Base-by-base conservation (phyloP, 2,888 invertebrate species). In the Drosophila maculinotata region DNA sequence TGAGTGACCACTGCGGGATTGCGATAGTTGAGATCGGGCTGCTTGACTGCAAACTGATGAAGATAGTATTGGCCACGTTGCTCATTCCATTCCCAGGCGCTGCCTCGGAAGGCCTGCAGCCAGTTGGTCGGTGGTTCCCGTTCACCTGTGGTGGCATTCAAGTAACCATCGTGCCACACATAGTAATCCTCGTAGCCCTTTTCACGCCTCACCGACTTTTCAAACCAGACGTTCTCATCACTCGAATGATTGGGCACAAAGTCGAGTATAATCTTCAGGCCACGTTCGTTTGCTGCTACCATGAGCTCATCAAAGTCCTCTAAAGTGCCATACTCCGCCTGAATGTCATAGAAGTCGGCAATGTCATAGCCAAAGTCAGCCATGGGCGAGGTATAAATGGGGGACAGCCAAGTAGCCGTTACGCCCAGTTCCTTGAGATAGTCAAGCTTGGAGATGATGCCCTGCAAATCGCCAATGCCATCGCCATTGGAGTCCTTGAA, bases 191-290 rank as follows among this genome's bases (percentile, higher is more conserved):
- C 94, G 84, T 94, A 97, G 0, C 93, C 93, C 3, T 93, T 92
- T 51, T 93, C 93, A 8, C 93, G 92, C 36, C 92, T 92, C 9
- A 94, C 91, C 4, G 97, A 97, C 82, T 94, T 93, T 60, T 93
- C 89, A 89, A 98, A 98, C 98, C 98, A 98, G 20, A 94, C 93
- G 88, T 97, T 96, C 87, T 96, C 93, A 83, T 96, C 94, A 69
- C 96, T 96, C 3, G 95, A 94, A 87, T 96, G 96, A 90, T 95
- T 95, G 2, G 95, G 95, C 10, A 95, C 95, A 67, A 95, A 94
- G 88, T 95, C 95, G 54, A 95, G 89, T 58, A 95, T 91, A 38
- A 94, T 92, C 42, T 89, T 85, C 7, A 90, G 36, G 0, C 93
- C 93, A 3, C 92, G 83, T 42, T 92, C 91, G 5, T 92, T 92